These are phyloP conservation scores for Agapetus fuscipes DNA, from an alignment of 2,888 invertebrate species.

Conservation along the genomic window DNA sequence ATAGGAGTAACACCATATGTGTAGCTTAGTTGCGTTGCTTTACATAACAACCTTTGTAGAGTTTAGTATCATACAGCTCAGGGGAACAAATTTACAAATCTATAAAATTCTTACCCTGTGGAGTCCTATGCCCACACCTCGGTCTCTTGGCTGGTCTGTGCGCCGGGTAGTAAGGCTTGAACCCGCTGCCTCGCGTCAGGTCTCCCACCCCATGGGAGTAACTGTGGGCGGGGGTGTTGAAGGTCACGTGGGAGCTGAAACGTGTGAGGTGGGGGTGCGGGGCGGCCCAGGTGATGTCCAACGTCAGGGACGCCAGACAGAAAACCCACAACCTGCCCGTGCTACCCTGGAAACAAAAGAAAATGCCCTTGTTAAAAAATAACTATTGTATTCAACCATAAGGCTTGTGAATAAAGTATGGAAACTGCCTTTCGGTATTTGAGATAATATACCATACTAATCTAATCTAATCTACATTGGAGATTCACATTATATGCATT, in stretches of 20 bases:
- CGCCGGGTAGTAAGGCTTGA: not conserved
- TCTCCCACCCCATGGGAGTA: conserved; percentile 42
- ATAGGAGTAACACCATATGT: no score
- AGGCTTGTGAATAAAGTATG: no score
- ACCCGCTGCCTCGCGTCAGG: conserved; percentile 26
- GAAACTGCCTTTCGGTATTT: no score
- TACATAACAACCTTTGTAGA: no score
- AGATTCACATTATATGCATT: no score
- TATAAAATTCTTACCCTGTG: not conserved
- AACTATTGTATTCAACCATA: no score
- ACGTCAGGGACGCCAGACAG: not conserved
- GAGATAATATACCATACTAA: no score
- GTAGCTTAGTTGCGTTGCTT: no score
- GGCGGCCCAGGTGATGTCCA: conserved; percentile 18
- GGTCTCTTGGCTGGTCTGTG: not conserved
- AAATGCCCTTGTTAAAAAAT: no score
- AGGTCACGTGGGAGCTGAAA: conserved; percentile 39
- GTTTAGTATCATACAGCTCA: no score
- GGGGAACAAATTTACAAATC: no score
- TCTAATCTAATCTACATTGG: no score
- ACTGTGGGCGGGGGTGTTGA: conserved; percentile 38
- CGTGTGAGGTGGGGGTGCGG: conserved; percentile 27
- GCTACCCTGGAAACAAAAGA: not conserved
- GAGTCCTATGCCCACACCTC: not conserved
- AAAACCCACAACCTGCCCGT: not conserved